These are phyloP conservation scores for Anodontia alba DNA, from an alignment of 2,888 invertebrate species.

Conservation along the genomic window DNA sequence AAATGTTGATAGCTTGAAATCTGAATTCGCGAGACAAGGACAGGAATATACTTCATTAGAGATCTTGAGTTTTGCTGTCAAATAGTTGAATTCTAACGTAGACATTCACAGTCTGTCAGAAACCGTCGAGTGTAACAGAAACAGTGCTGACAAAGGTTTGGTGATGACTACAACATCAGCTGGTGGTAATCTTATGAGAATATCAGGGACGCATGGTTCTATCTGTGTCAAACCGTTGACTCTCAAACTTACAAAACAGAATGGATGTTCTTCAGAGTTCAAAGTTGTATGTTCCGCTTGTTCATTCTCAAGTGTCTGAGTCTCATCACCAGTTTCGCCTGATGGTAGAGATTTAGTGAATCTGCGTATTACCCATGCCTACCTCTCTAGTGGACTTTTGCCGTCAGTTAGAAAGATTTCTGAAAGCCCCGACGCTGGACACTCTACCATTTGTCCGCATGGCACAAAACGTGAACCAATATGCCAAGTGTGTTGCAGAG, in stretches of 20 bases:
- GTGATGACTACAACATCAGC: not conserved
- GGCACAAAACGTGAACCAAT: not conserved
- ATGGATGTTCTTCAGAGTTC: not conserved
- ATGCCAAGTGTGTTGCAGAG: not conserved
- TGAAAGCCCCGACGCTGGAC: not conserved
- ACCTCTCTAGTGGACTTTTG: not conserved
- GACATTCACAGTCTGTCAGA: no score
- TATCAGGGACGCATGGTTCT: not conserved
- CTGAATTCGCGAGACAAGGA: no score
- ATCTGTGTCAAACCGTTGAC: not conserved
- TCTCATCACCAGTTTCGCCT: not conserved
- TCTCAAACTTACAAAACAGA: no score
- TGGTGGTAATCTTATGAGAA: not conserved
- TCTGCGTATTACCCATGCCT: slow-evolving; percentile 12
- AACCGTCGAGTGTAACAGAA: no score
- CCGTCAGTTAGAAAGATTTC: not conserved
- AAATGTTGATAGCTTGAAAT: no score
- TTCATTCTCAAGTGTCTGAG: not conserved
- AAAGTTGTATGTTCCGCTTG: not conserved
- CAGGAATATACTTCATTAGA: no score
- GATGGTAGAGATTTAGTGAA: slow-evolving; percentile 5
- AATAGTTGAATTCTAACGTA: no score
- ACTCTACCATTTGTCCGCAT: not conserved
- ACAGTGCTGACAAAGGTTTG: no score
- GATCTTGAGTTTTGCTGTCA: no score